These are phyloP conservation scores for Aporophyla nigra DNA, from an alignment of 2,888 invertebrate genomes.

Conservation along the genomic window DNA sequence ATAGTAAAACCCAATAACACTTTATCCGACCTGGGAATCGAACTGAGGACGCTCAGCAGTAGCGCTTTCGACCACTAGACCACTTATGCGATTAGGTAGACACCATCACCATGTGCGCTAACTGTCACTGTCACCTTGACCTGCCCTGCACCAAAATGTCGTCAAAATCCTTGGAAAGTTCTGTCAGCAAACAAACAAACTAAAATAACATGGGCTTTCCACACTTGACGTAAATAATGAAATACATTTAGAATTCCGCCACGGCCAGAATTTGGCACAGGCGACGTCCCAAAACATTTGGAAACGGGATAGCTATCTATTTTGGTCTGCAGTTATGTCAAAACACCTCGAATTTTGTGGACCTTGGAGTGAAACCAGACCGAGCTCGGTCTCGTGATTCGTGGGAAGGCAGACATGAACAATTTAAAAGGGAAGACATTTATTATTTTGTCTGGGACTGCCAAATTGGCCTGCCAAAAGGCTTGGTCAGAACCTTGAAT, in stretches of 20 bases:
- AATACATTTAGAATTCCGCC: constrained; percentile 62
- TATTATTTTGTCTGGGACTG: constrained; percentile 5
- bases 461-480: constrained; percentile 18
- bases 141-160: background rate
- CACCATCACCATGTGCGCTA: background rate
- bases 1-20: too few relatives aligned
- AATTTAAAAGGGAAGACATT: constrained; percentile 15
- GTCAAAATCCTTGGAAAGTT: constrained; percentile 43
- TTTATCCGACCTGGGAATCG: too few relatives aligned
- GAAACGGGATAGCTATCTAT: constrained; percentile 79
- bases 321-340: constrained; percentile 68
- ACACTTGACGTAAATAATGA: constrained; percentile 63
- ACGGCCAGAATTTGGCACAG: constrained; percentile 79
- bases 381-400: constrained; percentile 47
- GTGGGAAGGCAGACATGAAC: constrained; percentile 23
- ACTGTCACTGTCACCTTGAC: constrained; percentile 24
- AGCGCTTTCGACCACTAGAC: too few relatives aligned
- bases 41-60: too few relatives aligned
- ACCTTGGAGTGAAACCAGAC: constrained; percentile 49
- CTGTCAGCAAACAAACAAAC: constrained; percentile 46
- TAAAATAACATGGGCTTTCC: constrained; percentile 44
- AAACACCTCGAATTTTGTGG: constrained; percentile 40
- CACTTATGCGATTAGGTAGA: background rate
- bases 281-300: constrained; percentile 72
- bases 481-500: constrained; percentile 1